phyloP scores from a whole-genome alignment of 2,888 invertebrate genomes.

The Galerucella pusilla region DNA sequence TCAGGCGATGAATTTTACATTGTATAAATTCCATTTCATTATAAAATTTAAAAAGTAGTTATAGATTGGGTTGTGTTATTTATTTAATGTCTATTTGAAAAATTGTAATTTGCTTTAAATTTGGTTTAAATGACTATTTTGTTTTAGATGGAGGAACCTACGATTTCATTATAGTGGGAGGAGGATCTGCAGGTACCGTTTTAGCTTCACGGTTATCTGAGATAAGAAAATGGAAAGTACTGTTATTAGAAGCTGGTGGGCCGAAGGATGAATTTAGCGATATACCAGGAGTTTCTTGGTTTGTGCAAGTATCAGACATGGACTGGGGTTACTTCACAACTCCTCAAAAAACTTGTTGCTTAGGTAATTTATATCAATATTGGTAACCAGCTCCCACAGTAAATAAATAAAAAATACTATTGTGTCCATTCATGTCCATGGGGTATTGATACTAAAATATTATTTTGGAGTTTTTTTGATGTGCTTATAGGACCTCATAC shows the following conservation, averaged over 20 bases:
- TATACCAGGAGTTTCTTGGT: constrained; percentile 33
- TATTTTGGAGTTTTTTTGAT: too few species aligned
- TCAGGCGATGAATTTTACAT: too few species aligned
- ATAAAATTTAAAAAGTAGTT: too few species aligned
- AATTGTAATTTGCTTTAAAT: too few species aligned
- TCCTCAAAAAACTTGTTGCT: constrained; percentile 32
- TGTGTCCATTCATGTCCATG: too few species aligned
- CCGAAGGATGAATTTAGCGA: constrained; percentile 37
- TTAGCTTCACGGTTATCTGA: constrained; percentile 67
- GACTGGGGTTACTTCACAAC: constrained; percentile 40
- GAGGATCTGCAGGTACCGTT: constrained; percentile 66
- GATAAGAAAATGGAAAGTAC: constrained; percentile 62
- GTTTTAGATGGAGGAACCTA: constrained; percentile 53
- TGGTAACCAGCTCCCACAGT: neutral
- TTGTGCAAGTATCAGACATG: constrained; percentile 24
- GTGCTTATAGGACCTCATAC: too few species aligned
- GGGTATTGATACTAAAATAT: too few species aligned
- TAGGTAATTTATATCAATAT: constrained; percentile 22
- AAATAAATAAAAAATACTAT: neutral
- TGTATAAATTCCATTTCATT: too few species aligned
- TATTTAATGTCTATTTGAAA: too few species aligned
- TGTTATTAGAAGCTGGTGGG: constrained; percentile 64
- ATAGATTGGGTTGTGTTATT: too few species aligned
- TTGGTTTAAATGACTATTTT: too few species aligned
- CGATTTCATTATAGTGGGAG: constrained; percentile 66